Percentiles rank a stretch among this genome's conserved stretches.
These are phyloP conservation scores for Toxonevra muliebris DNA, from an alignment of 2,888 invertebrate species.

Conservation along the genomic window DNA sequence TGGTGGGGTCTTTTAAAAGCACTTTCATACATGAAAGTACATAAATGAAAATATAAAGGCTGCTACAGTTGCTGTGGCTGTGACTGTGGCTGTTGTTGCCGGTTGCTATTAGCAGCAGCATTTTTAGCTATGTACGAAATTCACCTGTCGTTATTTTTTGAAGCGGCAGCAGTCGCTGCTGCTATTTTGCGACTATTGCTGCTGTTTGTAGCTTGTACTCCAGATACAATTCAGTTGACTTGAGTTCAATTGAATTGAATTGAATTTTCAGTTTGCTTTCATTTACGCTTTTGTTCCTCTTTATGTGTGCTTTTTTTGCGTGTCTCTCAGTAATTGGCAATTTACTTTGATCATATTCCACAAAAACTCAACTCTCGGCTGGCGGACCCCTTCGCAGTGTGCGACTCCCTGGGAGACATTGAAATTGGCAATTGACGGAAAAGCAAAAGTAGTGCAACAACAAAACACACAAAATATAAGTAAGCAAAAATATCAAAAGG, in stretches of 20 bases:
- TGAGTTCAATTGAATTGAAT: constrained; percentile 17
- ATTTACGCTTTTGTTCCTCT: background rate
- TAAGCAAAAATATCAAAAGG: no score
- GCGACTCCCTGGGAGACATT: no score
- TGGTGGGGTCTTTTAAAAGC: constrained; percentile 1
- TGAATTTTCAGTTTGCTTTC: background rate
- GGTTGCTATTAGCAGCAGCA: background rate
- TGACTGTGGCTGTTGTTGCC: background rate
- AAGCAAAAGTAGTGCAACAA: no score
- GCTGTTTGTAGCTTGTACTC: background rate
- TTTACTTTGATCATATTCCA: constrained; percentile 24
- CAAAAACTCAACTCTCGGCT: background rate
- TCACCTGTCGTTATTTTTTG: background rate
- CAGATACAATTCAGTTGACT: background rate
- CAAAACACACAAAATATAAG: no score
- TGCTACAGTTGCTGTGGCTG: no score
- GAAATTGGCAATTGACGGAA: no score
- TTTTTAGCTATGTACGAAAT: background rate
- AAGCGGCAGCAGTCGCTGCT: background rate
- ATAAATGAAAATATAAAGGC: background rate
- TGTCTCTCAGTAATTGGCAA: constrained; percentile 38
- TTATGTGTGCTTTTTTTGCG: constrained; percentile 19
- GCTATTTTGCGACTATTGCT: background rate
- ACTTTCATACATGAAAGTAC: background rate
- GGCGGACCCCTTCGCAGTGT: no score